Evolutionary conservation across 53 echinoderm and acorn worm genomes (phyloP).

Genomic region (Holothuria leucospilota): DNA sequence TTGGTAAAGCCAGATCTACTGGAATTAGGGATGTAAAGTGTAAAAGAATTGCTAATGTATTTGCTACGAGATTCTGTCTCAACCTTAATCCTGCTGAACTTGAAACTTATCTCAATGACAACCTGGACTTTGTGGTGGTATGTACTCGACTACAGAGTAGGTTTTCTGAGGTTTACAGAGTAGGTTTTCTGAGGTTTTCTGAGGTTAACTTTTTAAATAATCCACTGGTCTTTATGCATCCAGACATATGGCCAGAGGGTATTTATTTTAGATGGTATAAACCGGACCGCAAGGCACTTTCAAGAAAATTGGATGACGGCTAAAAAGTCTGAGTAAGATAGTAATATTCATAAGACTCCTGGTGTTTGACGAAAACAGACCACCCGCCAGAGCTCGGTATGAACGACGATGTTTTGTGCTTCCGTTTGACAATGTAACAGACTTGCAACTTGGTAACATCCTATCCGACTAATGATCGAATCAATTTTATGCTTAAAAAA

Average conservation of each 20-base stretch:
- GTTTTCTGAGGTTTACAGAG: background rate
- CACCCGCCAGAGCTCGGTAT: background rate
- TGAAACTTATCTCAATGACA: background rate
- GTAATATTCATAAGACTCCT: background rate
- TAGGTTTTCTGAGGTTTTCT: too few species aligned
- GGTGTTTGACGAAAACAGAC: background rate
- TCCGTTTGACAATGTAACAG: background rate
- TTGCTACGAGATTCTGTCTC: too few species aligned
- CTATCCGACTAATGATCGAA: background rate
- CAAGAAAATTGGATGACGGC: background rate
- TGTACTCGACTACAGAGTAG: background rate
- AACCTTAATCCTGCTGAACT: too few species aligned
- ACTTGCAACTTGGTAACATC: background rate
- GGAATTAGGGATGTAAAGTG: background rate
- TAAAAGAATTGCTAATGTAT: background rate
- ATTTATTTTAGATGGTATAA: constrained; percentile 15
- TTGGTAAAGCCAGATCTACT: background rate
- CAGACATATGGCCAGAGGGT: constrained; percentile 23
- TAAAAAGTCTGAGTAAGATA: background rate
- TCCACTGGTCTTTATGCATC: background rate
- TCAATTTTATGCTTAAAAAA: background rate
- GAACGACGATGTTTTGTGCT: background rate
- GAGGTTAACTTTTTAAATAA: too few species aligned
- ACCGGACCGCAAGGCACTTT: background rate
- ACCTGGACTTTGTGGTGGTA: background rate